Conservation (phyloP, 1,140 invertebrate species). For the Pectinophora gossypiella region DNA sequence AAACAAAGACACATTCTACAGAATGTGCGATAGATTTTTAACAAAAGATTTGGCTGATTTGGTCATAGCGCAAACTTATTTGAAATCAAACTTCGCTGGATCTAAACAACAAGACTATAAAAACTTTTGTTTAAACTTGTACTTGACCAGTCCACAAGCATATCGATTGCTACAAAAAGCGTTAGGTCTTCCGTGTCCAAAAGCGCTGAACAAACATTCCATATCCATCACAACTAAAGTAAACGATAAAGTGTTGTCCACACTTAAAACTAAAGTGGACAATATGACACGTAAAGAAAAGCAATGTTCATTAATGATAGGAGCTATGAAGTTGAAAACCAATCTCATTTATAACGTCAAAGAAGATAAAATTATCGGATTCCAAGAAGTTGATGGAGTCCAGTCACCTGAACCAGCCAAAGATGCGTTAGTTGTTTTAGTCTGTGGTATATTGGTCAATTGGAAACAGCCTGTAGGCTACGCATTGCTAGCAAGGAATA, state of each 20-base stretch:
- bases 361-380: constrained; percentile 17
- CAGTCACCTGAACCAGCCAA: constrained; percentile 12
- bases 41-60: no score
- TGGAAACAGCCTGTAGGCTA: constrained; percentile 16
- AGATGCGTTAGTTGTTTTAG: constrained; percentile 17
- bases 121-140: constrained; percentile 23
- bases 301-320: constrained; percentile 10
- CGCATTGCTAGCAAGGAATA: constrained; percentile 12
- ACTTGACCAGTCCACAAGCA: constrained; percentile 16
- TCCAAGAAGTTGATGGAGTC: constrained; percentile 17
- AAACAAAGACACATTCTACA: no score
- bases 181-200: constrained; percentile 9
- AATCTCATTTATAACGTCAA: constrained; percentile 19
- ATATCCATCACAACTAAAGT: constrained; percentile 4
- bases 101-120: no score
- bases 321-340: constrained; percentile 10
- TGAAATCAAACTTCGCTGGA: no score
- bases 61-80: no score
- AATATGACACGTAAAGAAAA: constrained; percentile 5
- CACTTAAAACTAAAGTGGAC: not conserved
- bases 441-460: constrained; percentile 12
- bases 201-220: constrained; percentile 11
- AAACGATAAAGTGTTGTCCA: not conserved
- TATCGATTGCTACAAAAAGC: constrained; percentile 13
- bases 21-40: no score